These are phyloP conservation scores for Tadarida brasiliensis DNA, from an alignment of 2,797 vertebrate species.

Conservation along the genomic window DNA sequence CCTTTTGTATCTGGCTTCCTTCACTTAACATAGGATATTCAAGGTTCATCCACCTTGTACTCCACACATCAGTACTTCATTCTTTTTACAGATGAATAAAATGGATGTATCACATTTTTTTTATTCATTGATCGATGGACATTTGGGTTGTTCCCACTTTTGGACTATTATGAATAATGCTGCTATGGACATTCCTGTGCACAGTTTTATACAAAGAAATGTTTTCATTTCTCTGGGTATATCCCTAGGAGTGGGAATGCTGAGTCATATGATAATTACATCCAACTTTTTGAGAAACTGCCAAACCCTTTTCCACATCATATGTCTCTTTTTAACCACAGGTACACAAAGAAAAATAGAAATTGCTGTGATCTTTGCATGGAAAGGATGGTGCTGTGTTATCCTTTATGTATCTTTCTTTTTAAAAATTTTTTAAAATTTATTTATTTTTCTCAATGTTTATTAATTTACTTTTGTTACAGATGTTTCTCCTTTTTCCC, in stretches of 20 bases:
- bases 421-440: too few species aligned
- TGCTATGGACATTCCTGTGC: neutral
- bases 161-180: neutral
- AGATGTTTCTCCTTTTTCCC: too few species aligned
- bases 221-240: constrained; percentile 2
- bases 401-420: neutral
- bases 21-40: neutral
- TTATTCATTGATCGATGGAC: neutral
- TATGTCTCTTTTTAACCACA: neutral
- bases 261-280: neutral
- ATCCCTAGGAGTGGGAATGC: neutral
- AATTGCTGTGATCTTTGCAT: neutral
- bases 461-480: too few species aligned
- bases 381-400: neutral
- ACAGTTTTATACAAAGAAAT: neutral
- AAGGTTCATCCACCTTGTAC: neutral
- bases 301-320: neutral
- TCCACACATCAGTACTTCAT: neutral
- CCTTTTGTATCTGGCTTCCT: neutral
- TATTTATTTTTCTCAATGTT: too few species aligned
- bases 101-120: neutral
- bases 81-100: neutral
- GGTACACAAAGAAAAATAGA: neutral
- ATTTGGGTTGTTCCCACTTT: neutral
- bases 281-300: constrained; percentile 8